phyloP scores from a whole-genome alignment of 2,888 invertebrate genomes.

The Drosophila putrida region DNA sequence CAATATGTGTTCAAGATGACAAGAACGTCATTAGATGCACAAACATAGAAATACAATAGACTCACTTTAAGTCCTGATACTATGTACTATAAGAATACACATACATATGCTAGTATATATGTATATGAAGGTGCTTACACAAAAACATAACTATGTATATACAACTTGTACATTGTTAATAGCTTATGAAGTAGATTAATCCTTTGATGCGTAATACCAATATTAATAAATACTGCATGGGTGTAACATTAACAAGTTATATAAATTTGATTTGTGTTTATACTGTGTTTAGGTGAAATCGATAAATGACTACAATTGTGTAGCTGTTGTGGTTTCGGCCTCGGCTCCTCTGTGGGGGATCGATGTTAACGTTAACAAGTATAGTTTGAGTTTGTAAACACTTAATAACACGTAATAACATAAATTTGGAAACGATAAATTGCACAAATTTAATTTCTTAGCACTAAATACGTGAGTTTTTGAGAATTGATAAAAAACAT shows the following conservation, averaged over 20 bases:
- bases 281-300: slow-evolving; percentile 50
- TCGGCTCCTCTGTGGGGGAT: slow-evolving; percentile 37
- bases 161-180: slow-evolving; percentile 10
- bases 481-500: slow-evolving; percentile 60
- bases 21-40: slow-evolving; percentile 1
- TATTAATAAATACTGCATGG: slow-evolving; percentile 11
- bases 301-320: slow-evolving; percentile 38
- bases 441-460: slow-evolving; percentile 31
- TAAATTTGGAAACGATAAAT: slow-evolving; percentile 25
- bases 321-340: slow-evolving; percentile 28
- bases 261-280: slow-evolving; percentile 32
- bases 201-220: slow-evolving; percentile 4
- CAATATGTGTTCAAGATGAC: neutral
- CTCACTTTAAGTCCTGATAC: neutral
- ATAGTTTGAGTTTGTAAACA: slow-evolving; percentile 9
- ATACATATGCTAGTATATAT: neutral
- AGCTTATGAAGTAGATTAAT: slow-evolving; percentile 10
- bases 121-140: neutral
- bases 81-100: slow-evolving; percentile 2
- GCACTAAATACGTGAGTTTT: slow-evolving; percentile 40
- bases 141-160: slow-evolving; percentile 12
- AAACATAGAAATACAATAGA: neutral
- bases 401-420: slow-evolving; percentile 36
- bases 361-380: slow-evolving; percentile 18
- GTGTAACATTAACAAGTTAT: slow-evolving; percentile 18